A percentile compares a stretch with the other conserved stretches of the same genome.
Evolutionary conservation across 2,797 vertebrate genomes (phyloP).

Genomic region (Mus caroli): DNA sequence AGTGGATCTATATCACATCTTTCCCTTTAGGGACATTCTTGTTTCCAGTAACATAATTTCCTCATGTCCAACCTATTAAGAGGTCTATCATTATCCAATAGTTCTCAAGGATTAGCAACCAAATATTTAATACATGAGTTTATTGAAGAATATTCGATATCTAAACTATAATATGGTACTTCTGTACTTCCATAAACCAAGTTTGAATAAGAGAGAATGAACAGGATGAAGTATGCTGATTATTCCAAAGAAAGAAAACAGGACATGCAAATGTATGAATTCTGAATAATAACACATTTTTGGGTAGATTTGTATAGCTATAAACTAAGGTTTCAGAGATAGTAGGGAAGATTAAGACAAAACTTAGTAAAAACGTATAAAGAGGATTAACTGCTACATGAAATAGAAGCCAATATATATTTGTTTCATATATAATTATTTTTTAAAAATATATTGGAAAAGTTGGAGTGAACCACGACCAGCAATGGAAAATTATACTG

Average conservation of each 20-base stretch:
- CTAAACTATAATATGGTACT: background rate
- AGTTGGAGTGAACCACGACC: background rate
- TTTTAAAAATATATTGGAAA: background rate
- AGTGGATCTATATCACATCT: too few species aligned
- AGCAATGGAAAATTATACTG: background rate
- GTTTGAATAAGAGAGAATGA: background rate
- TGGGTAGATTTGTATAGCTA: background rate
- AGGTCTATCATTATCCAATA: background rate
- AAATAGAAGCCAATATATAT: constrained; percentile 41
- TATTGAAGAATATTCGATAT: background rate
- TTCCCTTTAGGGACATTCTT: background rate
- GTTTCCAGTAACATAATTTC: background rate
- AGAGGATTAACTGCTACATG: background rate
- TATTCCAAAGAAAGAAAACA: constrained; percentile 1
- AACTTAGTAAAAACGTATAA: background rate
- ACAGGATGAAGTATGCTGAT: background rate
- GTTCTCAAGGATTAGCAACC: background rate
- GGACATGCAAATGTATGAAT: background rate
- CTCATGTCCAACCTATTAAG: background rate
- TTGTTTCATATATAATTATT: constrained; percentile 33
- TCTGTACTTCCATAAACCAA: background rate
- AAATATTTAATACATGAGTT: background rate
- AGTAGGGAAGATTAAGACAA: background rate
- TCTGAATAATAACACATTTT: background rate
- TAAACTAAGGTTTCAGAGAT: background rate